Evolutionary conservation across 1,140 invertebrate genomes (phyloP).

Genomic region (Rhagoletis pomonella): DNA sequence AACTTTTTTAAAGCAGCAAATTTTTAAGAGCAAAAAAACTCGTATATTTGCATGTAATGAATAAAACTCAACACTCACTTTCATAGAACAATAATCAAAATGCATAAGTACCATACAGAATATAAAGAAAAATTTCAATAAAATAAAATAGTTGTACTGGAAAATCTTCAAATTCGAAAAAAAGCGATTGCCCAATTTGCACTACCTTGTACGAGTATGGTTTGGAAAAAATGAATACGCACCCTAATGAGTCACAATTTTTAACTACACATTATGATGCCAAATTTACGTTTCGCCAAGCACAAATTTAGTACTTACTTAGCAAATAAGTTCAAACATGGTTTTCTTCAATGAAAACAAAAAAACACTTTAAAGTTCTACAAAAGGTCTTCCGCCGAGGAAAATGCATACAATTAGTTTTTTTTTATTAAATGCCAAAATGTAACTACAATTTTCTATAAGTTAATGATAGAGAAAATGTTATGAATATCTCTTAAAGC

Average conservation of each 20-base stretch:
- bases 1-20: slow-evolving; percentile 4
- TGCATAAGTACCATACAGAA: neutral
- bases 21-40: neutral
- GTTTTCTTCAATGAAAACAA: neutral
- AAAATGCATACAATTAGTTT: neutral
- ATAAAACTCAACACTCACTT: neutral
- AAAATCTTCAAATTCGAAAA: neutral
- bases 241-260: neutral
- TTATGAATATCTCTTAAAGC: neutral
- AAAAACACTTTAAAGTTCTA: neutral
- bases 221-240: neutral
- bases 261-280: slow-evolving; percentile 2
- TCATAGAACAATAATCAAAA: slow-evolving; percentile 46
- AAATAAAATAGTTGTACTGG: neutral
- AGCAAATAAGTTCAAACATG: neutral
- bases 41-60: neutral
- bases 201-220: neutral
- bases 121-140: neutral
- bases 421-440: slow-evolving; percentile 35
- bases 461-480: neutral
- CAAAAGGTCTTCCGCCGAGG: neutral
- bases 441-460: slow-evolving; percentile 1
- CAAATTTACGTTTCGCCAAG: slow-evolving; percentile 34
- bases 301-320: neutral
- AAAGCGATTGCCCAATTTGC: neutral